Percentiles rank a stretch among this genome's conserved stretches.
phyloP scores from a whole-genome alignment of 2,797 vertebrate genomes.

The Epinephelus malabaricus region DNA sequence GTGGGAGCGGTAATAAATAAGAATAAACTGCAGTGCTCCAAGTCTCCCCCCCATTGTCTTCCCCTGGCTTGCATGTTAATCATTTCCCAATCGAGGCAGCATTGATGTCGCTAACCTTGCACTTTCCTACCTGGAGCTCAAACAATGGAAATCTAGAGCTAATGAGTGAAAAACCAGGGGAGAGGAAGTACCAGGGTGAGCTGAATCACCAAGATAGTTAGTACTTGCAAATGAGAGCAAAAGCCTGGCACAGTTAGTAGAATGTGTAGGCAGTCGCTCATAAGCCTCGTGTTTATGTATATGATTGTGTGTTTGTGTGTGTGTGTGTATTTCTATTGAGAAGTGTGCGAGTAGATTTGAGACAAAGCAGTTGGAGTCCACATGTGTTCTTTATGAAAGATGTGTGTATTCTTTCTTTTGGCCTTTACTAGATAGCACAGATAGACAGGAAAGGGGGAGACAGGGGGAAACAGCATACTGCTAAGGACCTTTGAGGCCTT shows the following conservation, averaged over 20 bases:
- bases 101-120: constrained; percentile 55
- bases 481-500: too few relatives aligned
- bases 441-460: too few relatives aligned
- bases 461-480: too few relatives aligned
- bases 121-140: constrained; percentile 69
- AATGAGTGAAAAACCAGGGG: constrained; percentile 59
- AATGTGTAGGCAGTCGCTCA: neutral
- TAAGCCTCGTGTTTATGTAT: constrained; percentile 5
- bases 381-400: neutral
- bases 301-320: neutral
- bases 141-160: constrained; percentile 65
- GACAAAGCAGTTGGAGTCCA: constrained; percentile 1
- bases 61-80: constrained; percentile 69
- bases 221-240: constrained; percentile 55
- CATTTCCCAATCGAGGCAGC: constrained; percentile 54
- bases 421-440: too few relatives aligned
- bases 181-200: constrained; percentile 44
- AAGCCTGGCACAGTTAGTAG: constrained; percentile 9
- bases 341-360: neutral
- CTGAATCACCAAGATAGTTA: constrained; percentile 45
- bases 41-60: constrained; percentile 54
- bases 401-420: neutral
- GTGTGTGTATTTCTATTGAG: constrained; percentile 12
- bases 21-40: constrained; percentile 55
- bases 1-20: constrained; percentile 68